These are phyloP conservation scores for Augiades crinisus DNA, from an alignment of 2,888 invertebrate genomes.

Conservation along the genomic window DNA sequence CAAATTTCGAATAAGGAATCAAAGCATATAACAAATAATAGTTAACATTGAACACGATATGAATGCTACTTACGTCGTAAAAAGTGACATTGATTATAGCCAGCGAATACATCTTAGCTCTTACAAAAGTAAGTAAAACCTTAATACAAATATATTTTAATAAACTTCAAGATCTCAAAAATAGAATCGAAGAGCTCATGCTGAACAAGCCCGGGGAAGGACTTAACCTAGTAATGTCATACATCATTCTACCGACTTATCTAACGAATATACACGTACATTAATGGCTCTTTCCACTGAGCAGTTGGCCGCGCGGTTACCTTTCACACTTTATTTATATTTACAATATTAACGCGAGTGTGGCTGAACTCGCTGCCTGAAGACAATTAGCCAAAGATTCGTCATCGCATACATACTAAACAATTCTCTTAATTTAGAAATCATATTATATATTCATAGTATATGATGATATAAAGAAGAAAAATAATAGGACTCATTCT, in stretches of 20 bases:
- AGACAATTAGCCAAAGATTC: too few relatives aligned
- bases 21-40: background rate
- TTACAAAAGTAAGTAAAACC: slow-evolving; percentile 13
- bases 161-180: slow-evolving; percentile 17
- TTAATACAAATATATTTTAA: slow-evolving; percentile 8
- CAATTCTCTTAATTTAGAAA: too few relatives aligned
- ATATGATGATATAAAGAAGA: too few relatives aligned
- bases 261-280: slow-evolving; percentile 2
- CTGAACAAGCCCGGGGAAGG: background rate
- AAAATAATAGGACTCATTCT: too few relatives aligned
- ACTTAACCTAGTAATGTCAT: slow-evolving; percentile 1
- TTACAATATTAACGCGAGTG: too few relatives aligned
- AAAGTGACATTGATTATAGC: background rate
- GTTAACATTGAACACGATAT: background rate
- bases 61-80: background rate
- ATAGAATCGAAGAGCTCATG: background rate
- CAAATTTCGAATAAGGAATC: too few relatives aligned
- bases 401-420: too few relatives aligned
- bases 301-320: background rate
- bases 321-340: background rate
- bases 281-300: background rate
- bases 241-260: slow-evolving; percentile 4
- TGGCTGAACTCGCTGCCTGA: too few relatives aligned
- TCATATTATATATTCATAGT: too few relatives aligned
- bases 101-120: background rate